phyloP scores from a whole-genome alignment of 37 sponge, comb jelly and placozoan species.

The Halichondria panicea region DNA sequence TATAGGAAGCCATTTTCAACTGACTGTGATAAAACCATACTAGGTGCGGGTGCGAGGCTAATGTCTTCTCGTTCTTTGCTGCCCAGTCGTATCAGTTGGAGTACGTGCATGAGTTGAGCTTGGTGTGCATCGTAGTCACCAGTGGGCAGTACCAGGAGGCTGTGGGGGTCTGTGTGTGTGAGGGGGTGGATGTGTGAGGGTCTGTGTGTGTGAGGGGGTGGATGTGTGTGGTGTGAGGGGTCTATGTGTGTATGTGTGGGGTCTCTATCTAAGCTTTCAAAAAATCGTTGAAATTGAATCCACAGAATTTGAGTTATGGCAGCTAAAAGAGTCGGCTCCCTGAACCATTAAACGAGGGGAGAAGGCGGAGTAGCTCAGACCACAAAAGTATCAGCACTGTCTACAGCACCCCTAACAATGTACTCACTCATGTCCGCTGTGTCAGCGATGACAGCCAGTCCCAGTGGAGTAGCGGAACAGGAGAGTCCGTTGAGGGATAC shows the following conservation, averaged over 20 bases:
- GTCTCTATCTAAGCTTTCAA: neutral
- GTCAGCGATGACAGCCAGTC: conserved; percentile 10
- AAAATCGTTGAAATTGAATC: neutral
- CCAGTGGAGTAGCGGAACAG: conserved; percentile 3
- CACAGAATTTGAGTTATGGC: neutral
- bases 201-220: neutral
- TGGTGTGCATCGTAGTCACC: conserved; percentile 10
- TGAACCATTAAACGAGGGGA: no score
- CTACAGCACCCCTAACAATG: neutral
- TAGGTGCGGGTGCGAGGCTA: neutral
- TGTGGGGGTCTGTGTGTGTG: conserved; percentile 32
- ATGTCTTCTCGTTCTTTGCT: conserved; percentile 4
- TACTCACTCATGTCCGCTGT: conserved; percentile 10
- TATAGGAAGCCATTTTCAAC: neutral
- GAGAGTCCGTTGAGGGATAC: neutral
- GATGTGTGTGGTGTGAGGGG: neutral
- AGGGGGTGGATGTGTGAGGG: conserved; percentile 18
- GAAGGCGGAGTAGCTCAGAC: neutral
- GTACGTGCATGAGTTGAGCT: neutral
- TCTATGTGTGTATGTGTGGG: conserved; percentile 13
- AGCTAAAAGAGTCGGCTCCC: no score
- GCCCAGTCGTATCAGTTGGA: conserved; percentile 49
- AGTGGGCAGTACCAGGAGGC: neutral
- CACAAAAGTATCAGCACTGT: neutral
- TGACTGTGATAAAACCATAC: neutral